Conservation (phyloP, 1,140 invertebrate genomes). For the Conus ventricosus region DNA sequence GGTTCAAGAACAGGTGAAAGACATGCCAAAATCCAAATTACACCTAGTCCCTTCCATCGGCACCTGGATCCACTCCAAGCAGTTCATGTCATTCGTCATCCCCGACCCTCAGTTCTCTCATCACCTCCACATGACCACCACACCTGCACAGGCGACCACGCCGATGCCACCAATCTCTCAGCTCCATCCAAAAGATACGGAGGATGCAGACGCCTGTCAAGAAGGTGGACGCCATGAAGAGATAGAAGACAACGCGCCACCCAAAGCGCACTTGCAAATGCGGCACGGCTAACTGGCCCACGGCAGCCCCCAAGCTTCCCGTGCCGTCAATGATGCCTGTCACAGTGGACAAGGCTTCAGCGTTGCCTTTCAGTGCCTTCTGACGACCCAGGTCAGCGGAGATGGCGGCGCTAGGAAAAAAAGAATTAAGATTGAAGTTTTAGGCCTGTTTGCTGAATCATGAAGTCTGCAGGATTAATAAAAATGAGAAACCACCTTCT, state of each 20-base stretch:
- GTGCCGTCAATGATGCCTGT: slow-evolving; percentile 75
- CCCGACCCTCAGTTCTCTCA: background rate
- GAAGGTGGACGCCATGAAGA: slow-evolving; percentile 28
- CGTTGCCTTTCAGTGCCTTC: slow-evolving; percentile 20
- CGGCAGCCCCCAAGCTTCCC: slow-evolving; percentile 76
- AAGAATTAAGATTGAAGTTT: background rate
- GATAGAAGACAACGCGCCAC: slow-evolving; percentile 27
- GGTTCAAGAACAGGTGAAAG: too few species aligned
- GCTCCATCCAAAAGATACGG: slow-evolving; percentile 2
- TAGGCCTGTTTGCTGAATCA: background rate
- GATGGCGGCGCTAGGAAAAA: slow-evolving; percentile 70
- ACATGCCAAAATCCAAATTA: too few species aligned
- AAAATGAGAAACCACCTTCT: background rate
- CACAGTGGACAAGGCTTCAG: slow-evolving; percentile 30
- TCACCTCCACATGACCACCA: background rate
- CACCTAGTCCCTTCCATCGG: too few species aligned
- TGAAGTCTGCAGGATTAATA: background rate
- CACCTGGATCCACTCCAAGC: too few species aligned
- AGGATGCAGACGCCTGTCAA: slow-evolving; percentile 23
- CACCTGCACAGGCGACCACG: background rate
- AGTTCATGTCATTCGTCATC: background rate
- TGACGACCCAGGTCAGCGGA: slow-evolving; percentile 73
- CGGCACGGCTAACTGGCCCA: slow-evolving; percentile 72
- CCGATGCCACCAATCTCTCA: background rate
- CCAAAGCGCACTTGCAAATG: slow-evolving; percentile 13